Base-by-base conservation (phyloP, 1,140 invertebrate species). In the Atta cephalotes region DNA sequence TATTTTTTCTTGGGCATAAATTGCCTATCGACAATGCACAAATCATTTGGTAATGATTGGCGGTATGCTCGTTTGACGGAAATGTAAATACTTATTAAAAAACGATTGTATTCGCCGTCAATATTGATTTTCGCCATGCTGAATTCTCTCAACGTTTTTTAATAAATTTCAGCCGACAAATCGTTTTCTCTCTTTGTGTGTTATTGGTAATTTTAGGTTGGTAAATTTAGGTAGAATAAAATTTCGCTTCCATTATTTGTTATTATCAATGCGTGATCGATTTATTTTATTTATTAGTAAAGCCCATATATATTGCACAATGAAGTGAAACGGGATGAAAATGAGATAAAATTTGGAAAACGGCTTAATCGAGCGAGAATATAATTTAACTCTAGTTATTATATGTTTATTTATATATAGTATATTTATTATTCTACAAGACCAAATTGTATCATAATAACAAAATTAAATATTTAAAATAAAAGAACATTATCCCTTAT, bases 161-260 rank as follows among this genome's bases (percentile, higher is more conserved):
- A 68, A 68, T 68, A 21, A 68, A 39, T 68, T 68, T 39, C 9
- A 68, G n/a, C 10, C n/a, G 35, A 21, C 35, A 68, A 45, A 45
- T 58, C n/a, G 3, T 12, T 62, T n/a, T 60, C 58, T 39, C 18
- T 66, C 14, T 10, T 12, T 21, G 3, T 68, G n/a, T 21, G 65
- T 18, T 28, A 6, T n/a, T 66, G 31, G 16, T 66, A 66, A 66
- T 21, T 21, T 21, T 21, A 21, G 21, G 21, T 21, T 21, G 21
- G 16, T 66, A 66, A 66, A 66, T 45, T 39, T 68, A 68, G n/a
- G 39, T 68, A n/a, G 65, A 45, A 68, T 68, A 68, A 68, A 68
- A 68, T 68, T 45, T 5, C n/a, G 65, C 4, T 45, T 68, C 65
- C 65, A 68, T 68, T 68, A 68, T 68, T 68, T 68, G 35, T 39